These are phyloP conservation scores for Antheraea assamensis DNA, from an alignment of 2,888 invertebrate genomes.

Conservation along the genomic window DNA sequence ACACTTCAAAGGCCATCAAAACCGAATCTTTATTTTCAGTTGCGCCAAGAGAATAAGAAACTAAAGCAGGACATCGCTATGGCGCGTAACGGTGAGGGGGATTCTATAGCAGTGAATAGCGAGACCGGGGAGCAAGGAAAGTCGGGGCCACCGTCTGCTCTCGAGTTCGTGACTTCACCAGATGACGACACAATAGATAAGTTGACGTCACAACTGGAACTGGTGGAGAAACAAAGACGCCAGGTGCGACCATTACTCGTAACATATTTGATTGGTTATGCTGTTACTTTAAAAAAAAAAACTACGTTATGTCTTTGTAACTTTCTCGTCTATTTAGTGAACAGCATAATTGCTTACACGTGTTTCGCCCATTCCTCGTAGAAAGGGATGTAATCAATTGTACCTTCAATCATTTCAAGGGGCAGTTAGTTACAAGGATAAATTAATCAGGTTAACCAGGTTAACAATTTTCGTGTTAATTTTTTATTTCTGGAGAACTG, in stretches of 20 bases:
- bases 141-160: conserved; percentile 53
- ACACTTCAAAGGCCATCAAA: no score
- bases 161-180: conserved; percentile 75
- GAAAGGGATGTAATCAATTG: neutral
- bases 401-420: no score
- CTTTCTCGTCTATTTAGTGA: no score
- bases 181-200: conserved; percentile 75
- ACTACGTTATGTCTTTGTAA: no score
- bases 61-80: conserved; percentile 58
- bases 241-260: conserved; percentile 49
- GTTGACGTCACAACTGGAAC: conserved; percentile 68
- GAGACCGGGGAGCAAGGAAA: conserved; percentile 42
- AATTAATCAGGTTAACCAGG: no score
- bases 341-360: no score
- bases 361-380: no score
- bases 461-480: no score
- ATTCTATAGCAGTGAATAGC: conserved; percentile 34
- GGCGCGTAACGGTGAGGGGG: conserved; percentile 42
- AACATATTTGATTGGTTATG: neutral
- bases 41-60: conserved; percentile 68
- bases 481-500: no score
- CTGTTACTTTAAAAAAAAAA: no score
- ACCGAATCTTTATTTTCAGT: conserved; percentile 41
- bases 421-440: no score
- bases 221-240: conserved; percentile 71